Percentiles rank a stretch among this genome's conserved stretches.
Conservation (phyloP, 2,113 vertebrate species). For the Cyanistes caeruleus region DNA sequence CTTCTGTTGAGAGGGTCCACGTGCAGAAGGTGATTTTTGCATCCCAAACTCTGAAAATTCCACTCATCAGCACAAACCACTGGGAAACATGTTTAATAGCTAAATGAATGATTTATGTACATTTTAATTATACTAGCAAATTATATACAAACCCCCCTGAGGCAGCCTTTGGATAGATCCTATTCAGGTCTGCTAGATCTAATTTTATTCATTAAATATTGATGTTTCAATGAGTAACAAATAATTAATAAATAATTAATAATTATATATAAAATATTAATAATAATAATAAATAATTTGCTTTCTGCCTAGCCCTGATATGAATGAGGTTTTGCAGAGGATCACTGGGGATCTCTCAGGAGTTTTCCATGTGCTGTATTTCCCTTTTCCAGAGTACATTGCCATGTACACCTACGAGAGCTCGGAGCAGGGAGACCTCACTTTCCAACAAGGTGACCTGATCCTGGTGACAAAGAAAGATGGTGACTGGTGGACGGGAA, state of each 20-base stretch:
- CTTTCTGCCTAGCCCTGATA: background rate
- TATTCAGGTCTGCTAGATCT: background rate
- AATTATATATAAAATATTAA: too few relatives aligned
- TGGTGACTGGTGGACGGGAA: conserved; percentile 98
- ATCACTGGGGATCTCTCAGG: background rate
- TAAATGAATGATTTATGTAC: background rate
- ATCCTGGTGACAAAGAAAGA: conserved; percentile 97
- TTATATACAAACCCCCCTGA: background rate
- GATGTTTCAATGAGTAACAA: background rate
- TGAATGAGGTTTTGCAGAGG: background rate
- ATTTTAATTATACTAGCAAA: background rate
- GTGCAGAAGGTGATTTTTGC: background rate
- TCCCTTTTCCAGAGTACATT: conserved; percentile 85
- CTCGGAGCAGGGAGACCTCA: conserved; percentile 96
- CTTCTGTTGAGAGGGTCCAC: background rate
- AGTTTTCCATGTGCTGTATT: background rate
- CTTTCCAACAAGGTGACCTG: conserved; percentile 96
- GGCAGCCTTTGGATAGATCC: background rate
- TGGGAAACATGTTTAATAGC: background rate
- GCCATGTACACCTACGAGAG: conserved; percentile 99
- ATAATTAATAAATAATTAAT: background rate
- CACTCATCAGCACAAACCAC: background rate
- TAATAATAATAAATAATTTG: background rate
- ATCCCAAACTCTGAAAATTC: background rate
- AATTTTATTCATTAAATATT: background rate